Base-by-base conservation (phyloP, 2,888 invertebrate species). In the Polydesmus complanatus region DNA sequence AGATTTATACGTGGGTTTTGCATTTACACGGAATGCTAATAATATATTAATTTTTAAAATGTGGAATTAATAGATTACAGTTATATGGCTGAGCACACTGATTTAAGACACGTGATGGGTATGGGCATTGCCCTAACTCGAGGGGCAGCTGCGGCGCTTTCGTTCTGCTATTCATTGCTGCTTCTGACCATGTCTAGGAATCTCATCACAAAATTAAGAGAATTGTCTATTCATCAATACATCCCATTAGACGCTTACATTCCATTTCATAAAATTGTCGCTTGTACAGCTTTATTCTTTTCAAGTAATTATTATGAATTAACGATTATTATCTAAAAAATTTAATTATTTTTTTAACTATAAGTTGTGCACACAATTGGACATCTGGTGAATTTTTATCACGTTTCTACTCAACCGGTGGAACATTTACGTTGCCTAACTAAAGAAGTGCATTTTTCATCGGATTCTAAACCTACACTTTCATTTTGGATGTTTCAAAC, bases 341-440 rank as follows among this genome's bases (percentile, higher is more conserved):
- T 14, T 37, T 37, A 23, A 21, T 11, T 3, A 57, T 53, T 54
- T 54, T 37, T 5, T 37, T 14, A 37, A 37, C 14, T 8, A 8
- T 8, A 64, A 69, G 71, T 94, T 1, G 78, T 94, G 0, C 95
- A 96, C 71, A 89, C 93, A 0, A 85, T 92, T 1, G 95, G 95
- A 0, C 96, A 96, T 70, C 86, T 95, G 72, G 90, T 96, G 37
- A 96, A 96, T 75, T 96, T 96, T 75, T 96, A 96, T 73, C 95
- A 96, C 71, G 89, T 96, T 0, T 93, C 93, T 2, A 95, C 94
- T 0, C 96, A 96, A 71, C 92, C 94, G 0, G 80, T 93, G 1
- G 93, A 92, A 69, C 91, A 96, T 74, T 76, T 96, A 1, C 81
- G 86, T 37, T 96, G 95, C 71, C 79, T 96, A 3, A 95, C 95